A percentile compares a stretch with the other conserved stretches of the same genome.
These are phyloP conservation scores for Augiades crinisus DNA, from an alignment of 2,888 invertebrate species.

Conservation along the genomic window DNA sequence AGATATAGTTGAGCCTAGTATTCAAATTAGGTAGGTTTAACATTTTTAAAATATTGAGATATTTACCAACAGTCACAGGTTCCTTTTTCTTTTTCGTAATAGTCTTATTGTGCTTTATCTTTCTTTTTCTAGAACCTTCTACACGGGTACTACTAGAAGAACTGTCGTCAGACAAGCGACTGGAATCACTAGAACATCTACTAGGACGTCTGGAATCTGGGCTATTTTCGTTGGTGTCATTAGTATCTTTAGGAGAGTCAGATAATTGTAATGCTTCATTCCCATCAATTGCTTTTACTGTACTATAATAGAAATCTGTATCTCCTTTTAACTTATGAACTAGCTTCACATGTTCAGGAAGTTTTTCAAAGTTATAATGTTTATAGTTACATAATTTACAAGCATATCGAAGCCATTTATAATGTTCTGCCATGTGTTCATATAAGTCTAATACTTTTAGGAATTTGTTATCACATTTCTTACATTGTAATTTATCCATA, in stretches of 20 bases:
- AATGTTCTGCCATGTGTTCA: conserved; percentile 84
- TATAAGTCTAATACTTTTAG: conserved; percentile 75
- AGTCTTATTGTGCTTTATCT: conserved; percentile 47
- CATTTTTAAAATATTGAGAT: not conserved
- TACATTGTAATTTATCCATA: conserved; percentile 65
- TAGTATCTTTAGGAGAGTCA: conserved; percentile 47
- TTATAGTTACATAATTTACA: conserved; percentile 88
- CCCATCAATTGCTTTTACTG: conserved; percentile 70
- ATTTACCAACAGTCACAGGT: conserved; percentile 32
- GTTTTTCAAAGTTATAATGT: conserved; percentile 83
- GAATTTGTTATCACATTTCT: conserved; percentile 75
- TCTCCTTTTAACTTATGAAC: conserved; percentile 83
- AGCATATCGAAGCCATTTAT: conserved; percentile 87
- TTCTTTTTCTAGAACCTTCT: conserved; percentile 60
- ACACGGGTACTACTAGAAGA: conserved; percentile 59
- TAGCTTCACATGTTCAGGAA: conserved; percentile 84
- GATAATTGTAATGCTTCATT: conserved; percentile 60
- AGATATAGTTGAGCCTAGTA: no score
- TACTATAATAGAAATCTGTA: conserved; percentile 72
- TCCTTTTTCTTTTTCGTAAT: conserved; percentile 53
- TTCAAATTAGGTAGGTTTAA: no score
- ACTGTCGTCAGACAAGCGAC: conserved; percentile 70
- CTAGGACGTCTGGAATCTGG: conserved; percentile 64
- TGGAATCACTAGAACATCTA: conserved; percentile 71
- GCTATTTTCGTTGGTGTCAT: conserved; percentile 50